Conservation (phyloP, 2,113 vertebrate genomes). For the Urocynchramus pylzowi region DNA sequence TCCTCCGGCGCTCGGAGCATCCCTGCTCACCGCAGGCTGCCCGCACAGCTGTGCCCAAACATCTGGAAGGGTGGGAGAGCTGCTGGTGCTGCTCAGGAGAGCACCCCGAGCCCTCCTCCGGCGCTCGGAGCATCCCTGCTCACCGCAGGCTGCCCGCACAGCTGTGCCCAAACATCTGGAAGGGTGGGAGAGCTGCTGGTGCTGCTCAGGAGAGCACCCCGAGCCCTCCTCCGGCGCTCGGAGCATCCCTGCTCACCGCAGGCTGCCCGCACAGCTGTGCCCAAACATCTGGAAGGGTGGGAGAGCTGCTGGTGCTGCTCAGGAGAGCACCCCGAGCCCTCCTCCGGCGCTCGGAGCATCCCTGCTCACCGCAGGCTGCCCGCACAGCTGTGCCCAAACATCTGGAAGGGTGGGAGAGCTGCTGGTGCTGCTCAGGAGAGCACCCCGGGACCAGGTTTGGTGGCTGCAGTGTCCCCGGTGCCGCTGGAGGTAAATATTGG, state of each 20-base stretch:
- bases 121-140: neutral
- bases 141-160: neutral
- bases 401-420: neutral
- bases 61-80: neutral
- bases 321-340: neutral
- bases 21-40: neutral
- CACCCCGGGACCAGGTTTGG: too few species aligned
- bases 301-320: neutral
- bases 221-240: neutral
- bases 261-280: neutral
- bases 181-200: neutral
- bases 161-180: constrained; percentile 8
- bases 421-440: neutral
- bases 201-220: neutral
- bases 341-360: neutral
- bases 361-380: neutral
- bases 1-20: neutral
- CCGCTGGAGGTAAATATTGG: neutral
- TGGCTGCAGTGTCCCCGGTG: neutral
- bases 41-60: neutral
- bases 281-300: neutral
- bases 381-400: constrained; percentile 1
- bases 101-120: neutral
- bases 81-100: neutral
- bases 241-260: neutral